Evolutionary conservation across 2,888 invertebrate species (phyloP), one percentile per base, ranked within the genome.

Genomic region (Neoascia interrupta): DNA sequence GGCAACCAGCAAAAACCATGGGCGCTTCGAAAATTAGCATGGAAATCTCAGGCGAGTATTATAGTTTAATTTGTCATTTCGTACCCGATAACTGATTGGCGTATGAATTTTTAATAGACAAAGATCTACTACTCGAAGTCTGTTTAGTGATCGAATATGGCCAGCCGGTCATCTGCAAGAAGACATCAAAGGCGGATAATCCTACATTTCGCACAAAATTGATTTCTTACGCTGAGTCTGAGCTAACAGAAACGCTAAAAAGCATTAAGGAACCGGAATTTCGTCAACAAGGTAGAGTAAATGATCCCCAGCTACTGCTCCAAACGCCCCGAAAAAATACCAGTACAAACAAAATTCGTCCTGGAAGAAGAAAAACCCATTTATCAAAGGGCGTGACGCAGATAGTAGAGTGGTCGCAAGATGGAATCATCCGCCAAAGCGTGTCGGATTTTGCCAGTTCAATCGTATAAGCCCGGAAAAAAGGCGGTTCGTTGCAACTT

Each of bases 241-340:
- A 61, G 28, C 16, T 39, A 26, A 15, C 37, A 13, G 49, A 49
- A 11, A 26, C 26, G 13, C 39, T 61, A 11, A 49, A 39, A 47
- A 53, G 23, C 13, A 63, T 63, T 6, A n/a, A 26, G 41, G 36
- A 60, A 58, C 21, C n/a, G 18, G 15, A 41, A 19, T n/a, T n/a
- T n/a, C n/a, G n/a, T n/a, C n/a, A 3, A 13, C 0, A 8, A 60
- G 11, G 47, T 60, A 1, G 36, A 45, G 36, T 36, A 60, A 5
- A 61, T 28, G 23, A 61, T 61, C 28, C 45, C 18, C n/a, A 8
- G 49, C 26, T 69, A 76, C 88, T 87, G 70, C 81, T 88, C 0
- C 86, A 88, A 68, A 37, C 19, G 34, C 11, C 34, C 23, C 23
- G 53, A 64, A 51, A 49, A 11, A 47, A 49, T 23, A 2, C 39